phyloP scores from a whole-genome alignment of 2,888 invertebrate genomes.

The Nemotelus nigrinus region DNA sequence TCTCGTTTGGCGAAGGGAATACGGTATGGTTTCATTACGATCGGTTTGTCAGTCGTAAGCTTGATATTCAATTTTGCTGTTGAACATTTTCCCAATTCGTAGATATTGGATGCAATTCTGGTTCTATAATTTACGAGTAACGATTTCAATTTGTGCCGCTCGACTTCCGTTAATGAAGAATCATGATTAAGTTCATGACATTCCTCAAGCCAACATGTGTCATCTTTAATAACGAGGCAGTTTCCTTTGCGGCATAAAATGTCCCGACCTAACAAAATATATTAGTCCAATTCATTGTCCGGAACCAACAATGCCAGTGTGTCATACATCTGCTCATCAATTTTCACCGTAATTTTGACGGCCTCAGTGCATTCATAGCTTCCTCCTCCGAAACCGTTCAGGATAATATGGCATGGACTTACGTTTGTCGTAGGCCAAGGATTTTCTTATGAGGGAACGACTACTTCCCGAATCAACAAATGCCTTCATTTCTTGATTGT shows the following conservation, averaged over 20 bases:
- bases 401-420: not conserved
- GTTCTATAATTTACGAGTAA: not conserved
- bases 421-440: not conserved
- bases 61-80: not conserved
- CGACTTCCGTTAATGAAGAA: not conserved
- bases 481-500: too few relatives aligned
- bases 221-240: not conserved
- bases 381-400: slow-evolving; percentile 17
- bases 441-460: slow-evolving; percentile 2
- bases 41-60: not conserved
- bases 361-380: slow-evolving; percentile 40
- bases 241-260: slow-evolving; percentile 1
- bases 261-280: not conserved
- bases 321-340: slow-evolving; percentile 43
- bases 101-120: too few relatives aligned
- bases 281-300: slow-evolving; percentile 25
- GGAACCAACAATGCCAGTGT: slow-evolving; percentile 45
- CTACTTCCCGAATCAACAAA: slow-evolving; percentile 10
- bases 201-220: not conserved
- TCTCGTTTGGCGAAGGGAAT: not conserved
- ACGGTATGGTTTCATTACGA: not conserved
- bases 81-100: not conserved
- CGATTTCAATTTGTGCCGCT: not conserved
- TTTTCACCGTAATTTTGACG: slow-evolving; percentile 39
- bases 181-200: not conserved